Evolutionary conservation across 2,113 vertebrate species (phyloP).

Genomic region (Xiphophorus hellerii): DNA sequence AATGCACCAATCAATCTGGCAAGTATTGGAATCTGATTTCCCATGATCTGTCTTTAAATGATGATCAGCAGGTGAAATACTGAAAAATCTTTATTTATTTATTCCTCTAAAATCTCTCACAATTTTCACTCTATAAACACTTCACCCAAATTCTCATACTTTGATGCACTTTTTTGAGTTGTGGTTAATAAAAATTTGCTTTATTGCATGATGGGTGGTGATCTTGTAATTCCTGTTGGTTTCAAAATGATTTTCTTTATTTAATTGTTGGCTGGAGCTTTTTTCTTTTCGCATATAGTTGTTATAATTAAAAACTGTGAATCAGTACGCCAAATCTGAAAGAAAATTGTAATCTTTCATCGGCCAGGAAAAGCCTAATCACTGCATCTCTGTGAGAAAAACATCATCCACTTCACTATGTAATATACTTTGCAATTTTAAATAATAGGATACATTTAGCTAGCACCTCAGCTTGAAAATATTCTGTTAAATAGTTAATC

Average conservation of each 20-base stretch:
- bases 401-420: not conserved
- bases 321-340: not conserved
- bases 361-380: not conserved
- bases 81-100: too few species aligned
- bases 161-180: too few species aligned
- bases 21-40: too few species aligned
- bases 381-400: not conserved
- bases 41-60: too few species aligned
- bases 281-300: not conserved
- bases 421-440: not conserved
- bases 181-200: too few species aligned
- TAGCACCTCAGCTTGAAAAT: slow-evolving; percentile 5
- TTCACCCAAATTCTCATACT: too few species aligned
- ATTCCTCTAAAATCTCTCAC: too few species aligned
- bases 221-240: not conserved
- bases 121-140: too few species aligned
- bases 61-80: too few species aligned
- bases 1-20: too few species aligned
- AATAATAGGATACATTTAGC: not conserved
- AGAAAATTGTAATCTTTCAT: not conserved
- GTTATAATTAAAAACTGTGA: not conserved
- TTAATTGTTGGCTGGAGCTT: not conserved
- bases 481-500: slow-evolving; percentile 24
- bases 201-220: too few species aligned
- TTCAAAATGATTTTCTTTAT: not conserved